Conservation (phyloP, 2,888 invertebrate species). For the Cinara cedri region DNA sequence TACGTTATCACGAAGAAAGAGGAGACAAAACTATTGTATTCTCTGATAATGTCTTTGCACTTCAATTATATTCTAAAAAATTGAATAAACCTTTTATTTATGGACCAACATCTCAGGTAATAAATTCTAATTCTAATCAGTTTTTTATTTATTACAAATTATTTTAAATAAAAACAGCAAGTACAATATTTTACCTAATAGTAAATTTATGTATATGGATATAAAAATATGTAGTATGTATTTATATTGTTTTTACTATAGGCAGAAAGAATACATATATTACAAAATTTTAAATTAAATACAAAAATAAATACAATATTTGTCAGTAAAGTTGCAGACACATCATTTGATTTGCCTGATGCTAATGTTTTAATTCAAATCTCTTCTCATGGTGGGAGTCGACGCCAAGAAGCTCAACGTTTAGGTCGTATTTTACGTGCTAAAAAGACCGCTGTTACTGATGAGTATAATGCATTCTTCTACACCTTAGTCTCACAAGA, state of each 20-base stretch:
- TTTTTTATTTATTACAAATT: too few relatives aligned
- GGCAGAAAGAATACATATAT: constrained; percentile 93
- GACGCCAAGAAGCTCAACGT: constrained; percentile 97
- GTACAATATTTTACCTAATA: too few relatives aligned
- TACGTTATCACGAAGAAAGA: constrained; percentile 88
- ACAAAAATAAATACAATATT: constrained; percentile 98
- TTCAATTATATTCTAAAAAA: constrained; percentile 95
- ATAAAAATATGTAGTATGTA: too few relatives aligned
- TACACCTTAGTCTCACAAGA: constrained; percentile 98
- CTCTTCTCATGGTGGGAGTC: constrained; percentile 97
- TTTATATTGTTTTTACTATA: constrained; percentile 64
- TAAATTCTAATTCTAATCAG: not conserved
- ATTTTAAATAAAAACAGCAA: too few relatives aligned
- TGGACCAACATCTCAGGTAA: constrained; percentile 86
- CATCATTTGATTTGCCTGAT: constrained; percentile 98
- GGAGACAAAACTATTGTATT: constrained; percentile 99
- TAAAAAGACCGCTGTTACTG: constrained; percentile 92
- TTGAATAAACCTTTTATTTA: constrained; percentile 98
- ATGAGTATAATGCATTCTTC: constrained; percentile 98
- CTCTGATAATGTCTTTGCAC: constrained; percentile 97
- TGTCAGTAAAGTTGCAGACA: constrained; percentile 99
- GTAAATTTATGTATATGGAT: too few relatives aligned
- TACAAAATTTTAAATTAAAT: constrained; percentile 99
- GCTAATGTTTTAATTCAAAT: constrained; percentile 99
- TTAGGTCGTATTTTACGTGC: constrained; percentile 95